Evolutionary conservation across 2,888 invertebrate genomes (phyloP), one percentile per base, ranked within the genome.

Genomic region (Phoenoteleia sp.): DNA sequence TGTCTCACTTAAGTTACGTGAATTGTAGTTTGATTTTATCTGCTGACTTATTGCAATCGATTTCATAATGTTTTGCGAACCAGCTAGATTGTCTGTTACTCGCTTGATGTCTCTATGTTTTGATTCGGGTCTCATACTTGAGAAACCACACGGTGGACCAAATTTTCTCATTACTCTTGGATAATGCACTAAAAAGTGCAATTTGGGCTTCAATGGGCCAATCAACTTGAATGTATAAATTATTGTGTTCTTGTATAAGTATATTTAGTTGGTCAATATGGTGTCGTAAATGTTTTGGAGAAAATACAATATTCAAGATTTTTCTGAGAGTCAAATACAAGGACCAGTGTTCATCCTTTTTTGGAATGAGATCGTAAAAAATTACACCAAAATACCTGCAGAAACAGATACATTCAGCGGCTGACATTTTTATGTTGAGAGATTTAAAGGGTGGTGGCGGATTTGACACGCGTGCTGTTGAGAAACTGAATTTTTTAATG

Each of bases 321-420:
- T 71, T 45, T 39, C 79, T 11, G n/a, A 80, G 60, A 27, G 39
- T 80, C 9, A 56, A 19, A 49, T 62, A 72, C 19, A 80, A 25
- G 42, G 13, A 4, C 71, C 72, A 80, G 36, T 54, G 29, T 45
- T 72, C 36, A 47, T 72, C 33, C 1, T 67, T 45, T 2, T 66
- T 5, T 11, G 45, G 62, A 17, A 80, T 56, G 7, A 71, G 33
- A 23, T 72, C 72, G 11, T 45, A 29, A 29, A 71, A 42, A 56
- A 80, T 54, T 11, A 71, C 17, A 39, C 54, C 64, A 33, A 62
- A 72, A n/a, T 80, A 80, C 19, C 69, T 2, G 19, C 49, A 27
- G 27, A 72, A 72, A 47, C 72, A 72, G 19, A 67, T n/a, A 58
- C 15, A n/a, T 72, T 72, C 66, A 7, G 76, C 52, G 27, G 54